Percentiles rank a stretch among this genome's conserved stretches.
phyloP scores from a whole-genome alignment of 1,140 invertebrate genomes.

The Drosophila arizonae region DNA sequence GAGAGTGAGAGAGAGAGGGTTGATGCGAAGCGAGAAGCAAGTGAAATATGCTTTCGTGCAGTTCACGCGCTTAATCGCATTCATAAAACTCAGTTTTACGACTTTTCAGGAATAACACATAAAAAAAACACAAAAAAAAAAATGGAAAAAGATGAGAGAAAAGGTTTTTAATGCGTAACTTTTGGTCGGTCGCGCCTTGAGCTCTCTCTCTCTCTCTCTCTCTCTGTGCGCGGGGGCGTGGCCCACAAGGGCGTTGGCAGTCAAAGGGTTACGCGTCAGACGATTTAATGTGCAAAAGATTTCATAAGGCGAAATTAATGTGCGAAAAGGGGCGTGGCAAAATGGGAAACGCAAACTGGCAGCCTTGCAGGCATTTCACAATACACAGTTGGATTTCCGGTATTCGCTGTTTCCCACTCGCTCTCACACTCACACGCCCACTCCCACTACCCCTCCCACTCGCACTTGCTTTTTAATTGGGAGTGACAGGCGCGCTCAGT shows the following conservation, averaged over 20 bases:
- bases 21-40: conserved; percentile 27
- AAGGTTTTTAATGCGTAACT: conserved; percentile 66
- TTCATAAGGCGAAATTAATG: conserved; percentile 63
- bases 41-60: conserved; percentile 75
- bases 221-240: neutral
- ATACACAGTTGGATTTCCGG: conserved; percentile 14
- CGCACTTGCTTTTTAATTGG: conserved; percentile 34
- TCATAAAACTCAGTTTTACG: conserved; percentile 79
- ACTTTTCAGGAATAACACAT: conserved; percentile 64
- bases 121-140: conserved; percentile 16
- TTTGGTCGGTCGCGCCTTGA: conserved; percentile 31
- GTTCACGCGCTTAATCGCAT: conserved; percentile 78
- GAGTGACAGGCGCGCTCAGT: conserved; percentile 33
- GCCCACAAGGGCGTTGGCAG: neutral
- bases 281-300: conserved; percentile 63
- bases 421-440: neutral
- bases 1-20: neutral
- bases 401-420: neutral
- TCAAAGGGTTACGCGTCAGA: conserved; percentile 34
- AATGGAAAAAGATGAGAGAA: conserved; percentile 8
- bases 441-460: neutral
- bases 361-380: conserved; percentile 2
- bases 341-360: neutral
- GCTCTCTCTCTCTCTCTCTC: too few relatives aligned
- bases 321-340: conserved; percentile 12